Evolutionary conservation across 2,797 vertebrate species (phyloP).

Genomic region (Acanthiza pusilla): DNA sequence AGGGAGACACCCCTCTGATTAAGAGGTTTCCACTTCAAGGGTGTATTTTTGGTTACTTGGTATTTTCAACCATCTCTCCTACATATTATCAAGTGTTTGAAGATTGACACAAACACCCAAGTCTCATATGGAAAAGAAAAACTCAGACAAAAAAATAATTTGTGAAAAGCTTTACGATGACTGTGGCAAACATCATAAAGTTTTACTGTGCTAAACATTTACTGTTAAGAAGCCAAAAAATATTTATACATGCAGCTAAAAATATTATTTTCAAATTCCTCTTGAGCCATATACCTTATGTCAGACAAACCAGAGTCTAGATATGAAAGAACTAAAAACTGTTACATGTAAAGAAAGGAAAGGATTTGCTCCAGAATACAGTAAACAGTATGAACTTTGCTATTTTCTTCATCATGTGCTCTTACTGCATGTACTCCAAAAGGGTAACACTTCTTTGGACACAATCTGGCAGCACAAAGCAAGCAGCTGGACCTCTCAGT

Average conservation of each 20-base stretch:
- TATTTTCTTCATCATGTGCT: background rate
- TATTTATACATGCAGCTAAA: background rate
- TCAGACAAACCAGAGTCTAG: background rate
- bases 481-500: slow-evolving; percentile 63
- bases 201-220: background rate
- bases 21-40: background rate
- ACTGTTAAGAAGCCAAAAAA: background rate
- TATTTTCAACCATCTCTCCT: background rate
- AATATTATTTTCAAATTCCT: background rate
- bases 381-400: background rate
- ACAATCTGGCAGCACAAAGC: slow-evolving; percentile 47
- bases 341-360: background rate
- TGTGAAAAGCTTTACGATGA: background rate
- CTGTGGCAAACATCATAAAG: background rate
- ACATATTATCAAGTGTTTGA: background rate
- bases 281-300: background rate
- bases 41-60: background rate
- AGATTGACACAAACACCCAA: rapidly evolving
- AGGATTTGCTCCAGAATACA: background rate
- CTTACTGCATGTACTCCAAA: background rate
- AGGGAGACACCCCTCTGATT: background rate
- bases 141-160: background rate
- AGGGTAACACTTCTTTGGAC: slow-evolving; percentile 59
- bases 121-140: background rate
- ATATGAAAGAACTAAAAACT: background rate